Conservation (phyloP, 2,113 vertebrate species). For the Spilogale gracilis region DNA sequence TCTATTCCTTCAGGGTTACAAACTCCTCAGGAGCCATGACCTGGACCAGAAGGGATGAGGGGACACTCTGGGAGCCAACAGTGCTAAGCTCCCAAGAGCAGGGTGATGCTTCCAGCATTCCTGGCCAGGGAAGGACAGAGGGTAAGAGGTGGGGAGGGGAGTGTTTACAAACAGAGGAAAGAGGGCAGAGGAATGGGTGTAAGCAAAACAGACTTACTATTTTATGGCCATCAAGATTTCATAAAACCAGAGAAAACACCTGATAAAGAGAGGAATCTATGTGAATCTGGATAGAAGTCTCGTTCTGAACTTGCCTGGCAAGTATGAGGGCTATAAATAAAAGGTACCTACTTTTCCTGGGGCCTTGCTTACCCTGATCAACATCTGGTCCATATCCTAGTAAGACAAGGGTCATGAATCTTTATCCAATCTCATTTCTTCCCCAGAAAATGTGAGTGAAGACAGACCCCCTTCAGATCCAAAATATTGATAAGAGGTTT, state of each 20-base stretch:
- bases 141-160: background rate
- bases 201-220: background rate
- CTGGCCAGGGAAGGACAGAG: background rate
- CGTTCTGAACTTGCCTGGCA: background rate
- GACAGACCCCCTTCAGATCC: background rate
- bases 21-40: background rate
- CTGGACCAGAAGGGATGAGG: background rate
- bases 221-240: constrained; percentile 45
- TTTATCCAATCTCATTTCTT: background rate
- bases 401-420: background rate
- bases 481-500: background rate
- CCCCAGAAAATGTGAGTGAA: background rate
- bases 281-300: background rate
- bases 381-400: background rate
- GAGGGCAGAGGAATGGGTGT: constrained; percentile 7
- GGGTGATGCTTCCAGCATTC: background rate
- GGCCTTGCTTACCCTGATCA: background rate
- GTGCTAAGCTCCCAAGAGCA: background rate
- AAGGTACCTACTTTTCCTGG: background rate
- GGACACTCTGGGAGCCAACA: too few species aligned
- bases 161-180: constrained; percentile 66
- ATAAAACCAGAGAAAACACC: constrained; percentile 36
- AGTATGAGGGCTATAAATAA: background rate
- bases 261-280: background rate
- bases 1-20: background rate